Percentiles rank a stretch among this genome's conserved stretches.
Conservation (phyloP, 2,113 vertebrate genomes). For the Sigmodon hispidus region DNA sequence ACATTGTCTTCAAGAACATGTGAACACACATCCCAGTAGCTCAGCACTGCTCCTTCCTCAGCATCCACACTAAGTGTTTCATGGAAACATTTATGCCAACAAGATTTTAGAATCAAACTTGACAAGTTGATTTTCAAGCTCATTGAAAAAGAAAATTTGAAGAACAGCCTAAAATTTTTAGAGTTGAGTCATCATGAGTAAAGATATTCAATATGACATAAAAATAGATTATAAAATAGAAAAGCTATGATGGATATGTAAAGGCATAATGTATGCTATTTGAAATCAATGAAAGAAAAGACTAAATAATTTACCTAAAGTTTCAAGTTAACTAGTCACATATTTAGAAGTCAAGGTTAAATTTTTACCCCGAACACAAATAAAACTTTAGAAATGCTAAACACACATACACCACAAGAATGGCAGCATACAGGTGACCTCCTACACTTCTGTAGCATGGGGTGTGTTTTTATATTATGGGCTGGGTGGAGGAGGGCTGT, state of each 20-base stretch:
- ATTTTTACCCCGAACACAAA: neutral
- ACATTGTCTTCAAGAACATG: conserved; percentile 14
- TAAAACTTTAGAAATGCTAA: conserved; percentile 43
- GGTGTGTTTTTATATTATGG: neutral
- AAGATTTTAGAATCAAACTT: conserved; percentile 64
- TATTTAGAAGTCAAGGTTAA: conserved; percentile 39
- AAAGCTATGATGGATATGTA: neutral
- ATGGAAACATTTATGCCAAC: conserved; percentile 58
- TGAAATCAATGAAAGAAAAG: conserved; percentile 35
- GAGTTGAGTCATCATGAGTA: conserved; percentile 18
- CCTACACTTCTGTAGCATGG: neutral
- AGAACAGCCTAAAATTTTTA: conserved; percentile 60
- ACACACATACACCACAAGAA: neutral
- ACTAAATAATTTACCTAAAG: conserved; percentile 24
- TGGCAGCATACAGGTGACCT: neutral
- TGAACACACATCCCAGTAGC: neutral
- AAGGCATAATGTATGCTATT: neutral
- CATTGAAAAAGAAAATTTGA: conserved; percentile 69
- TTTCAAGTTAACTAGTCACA: neutral
- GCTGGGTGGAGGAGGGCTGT: neutral
- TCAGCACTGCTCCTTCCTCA: neutral
- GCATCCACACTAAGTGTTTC: conserved; percentile 11
- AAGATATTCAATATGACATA: conserved; percentile 33
- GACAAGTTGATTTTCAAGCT: conserved; percentile 75
- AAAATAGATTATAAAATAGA: conserved; percentile 51